Base-by-base conservation (phyloP, 2,888 invertebrate species). In the Cephus runcator region DNA sequence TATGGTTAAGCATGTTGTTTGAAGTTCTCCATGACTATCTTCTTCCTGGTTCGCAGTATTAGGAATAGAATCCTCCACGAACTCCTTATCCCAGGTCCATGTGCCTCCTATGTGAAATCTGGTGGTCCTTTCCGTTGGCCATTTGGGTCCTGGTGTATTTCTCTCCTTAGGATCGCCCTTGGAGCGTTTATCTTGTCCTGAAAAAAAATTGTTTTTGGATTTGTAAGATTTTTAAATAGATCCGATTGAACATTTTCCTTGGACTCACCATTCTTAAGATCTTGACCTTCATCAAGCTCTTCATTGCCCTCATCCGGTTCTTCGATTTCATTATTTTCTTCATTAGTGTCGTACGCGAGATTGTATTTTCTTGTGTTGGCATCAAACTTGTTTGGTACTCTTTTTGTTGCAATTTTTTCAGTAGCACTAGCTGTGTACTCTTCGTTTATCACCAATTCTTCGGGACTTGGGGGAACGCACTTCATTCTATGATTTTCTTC, bases 31-130 rank as follows among this genome's bases (percentile, higher is more conserved):
- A 15, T 33, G 75, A 31, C 77, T 68, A 73, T 69, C 56, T 4
- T 71, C 77, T 68, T 79, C 76, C 31, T 31, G 36, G 33, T 80
- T 80, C 12, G 78, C 73, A 40, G 73, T 56, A 71, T 79, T n/a
- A 11, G 35, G 77, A 11, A 75, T 77, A 36, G 77, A 80, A n/a
- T 12, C 73, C 11, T 11, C 79, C 35, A 73, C 35, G 4, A 84
- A 71, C 56, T 86, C 85, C 34, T 86, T 77, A 34, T 79, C 81
- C 88, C 88, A 88, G 0, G 79, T 84, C 69, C 76, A 79, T 0
- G 87, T 87, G 9, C 87, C 88, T 9, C 88, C 87, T 15, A 85
- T 75, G 75, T 87, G 85, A 73, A 83, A 87, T 12, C 75, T 81
- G 6, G 82, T 85, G 30, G 81, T 79, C 75, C 73, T 75, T 35